Base-by-base conservation (phyloP, 2,113 vertebrate species). In the Nansenia antarctica region DNA sequence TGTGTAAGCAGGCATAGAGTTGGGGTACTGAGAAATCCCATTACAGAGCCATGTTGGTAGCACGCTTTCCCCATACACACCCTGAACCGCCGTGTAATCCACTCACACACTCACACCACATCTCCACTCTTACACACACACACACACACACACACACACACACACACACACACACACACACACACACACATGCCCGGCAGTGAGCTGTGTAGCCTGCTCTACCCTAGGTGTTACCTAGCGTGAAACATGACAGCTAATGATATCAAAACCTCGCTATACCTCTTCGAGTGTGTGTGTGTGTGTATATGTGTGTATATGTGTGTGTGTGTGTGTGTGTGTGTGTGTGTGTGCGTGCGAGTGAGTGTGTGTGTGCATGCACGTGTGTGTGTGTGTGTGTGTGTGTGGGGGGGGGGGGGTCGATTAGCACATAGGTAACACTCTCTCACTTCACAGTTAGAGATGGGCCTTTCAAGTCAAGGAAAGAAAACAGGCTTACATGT, bases 231-330 rank as follows among this genome's bases (percentile, higher is more conserved):
- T 84, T 90, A 81, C 84, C 84, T 70, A 77, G 79, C 76, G 82
- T 88, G 86, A 88, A 87, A 89, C 89, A 91, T 91, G 88, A 88
- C 91, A 90, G 88, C 84, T 92, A 92, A 92, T 90, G 89, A 89
- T 86, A 89, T 85, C 78, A 77, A 71, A 85, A 77, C 74, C 77
- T 85, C 81, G 83, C 79, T 86, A 76, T 82, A 79, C 59, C 58
- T 47, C 59, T 68, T 55, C 57, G 27, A 20, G 22, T 52, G 68
- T 64, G 65, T 59, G 65, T 74, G 20, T 29, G 1, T 67, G 34
- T 7, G n/a, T 74, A 14, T 57, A 12, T 59, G 32, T 22, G 31
- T 22, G 29, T 65, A 7, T 29, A 12, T 58, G 26, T 29, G 55
- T 30, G 55, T 58, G 77, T 84, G 72, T 76, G 74, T 76, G 65